Evolutionary conservation across 2,797 vertebrate species (phyloP), one percentile per base, ranked within the genome.

Genomic region (Oreochromis grahami): DNA sequence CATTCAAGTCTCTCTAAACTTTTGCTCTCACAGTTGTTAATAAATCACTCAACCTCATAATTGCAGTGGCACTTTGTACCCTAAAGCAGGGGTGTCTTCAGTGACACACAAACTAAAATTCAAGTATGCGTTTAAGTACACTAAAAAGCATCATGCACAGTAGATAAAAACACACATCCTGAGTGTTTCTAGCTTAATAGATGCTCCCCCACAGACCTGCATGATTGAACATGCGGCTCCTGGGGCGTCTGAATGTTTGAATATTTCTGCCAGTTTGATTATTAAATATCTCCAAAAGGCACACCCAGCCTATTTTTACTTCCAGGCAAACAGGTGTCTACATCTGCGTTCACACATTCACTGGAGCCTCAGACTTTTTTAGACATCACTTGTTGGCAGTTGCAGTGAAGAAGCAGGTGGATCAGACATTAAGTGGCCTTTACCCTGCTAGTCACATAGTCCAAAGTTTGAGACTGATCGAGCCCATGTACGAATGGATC

Each of bases 201-300:
- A 79, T 48, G 83, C 21, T 52, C 50, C 55, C 34, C 72, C 15
- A 45, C 34, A 79, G 8, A 65, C 34, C 29, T 92, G 70, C 93
- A 41, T 93, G 94, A 87, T 76, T 76, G 36, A 83, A 80, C 94
- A 83, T 85, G 94, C 26, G 55, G 52, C 13, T 85, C 82, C 76
- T 32, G 10, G 78, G 83, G 90, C 80, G 87, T 88, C 88, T 90
- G 63, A 90, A 83, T 84, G 77, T 77, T 88, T 90, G 63, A 90
- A 83, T 84, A 79, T 79, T 87, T 86, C 52, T 91, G 88, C 90
- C 89, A 91, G 8, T 84, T 87, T 91, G 85, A 92, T 90, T 91
- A 34, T 89, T 77, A 34, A 45, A 76, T 80, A 8, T 17, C 43
- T 84, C 24, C 34, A 58, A 3, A 7, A 41, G 36, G 58, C 85